Evolutionary conservation across 2,113 vertebrate species (phyloP), one percentile per base, ranked within the genome.

Genomic region (Pyrgilauda ruficollis): DNA sequence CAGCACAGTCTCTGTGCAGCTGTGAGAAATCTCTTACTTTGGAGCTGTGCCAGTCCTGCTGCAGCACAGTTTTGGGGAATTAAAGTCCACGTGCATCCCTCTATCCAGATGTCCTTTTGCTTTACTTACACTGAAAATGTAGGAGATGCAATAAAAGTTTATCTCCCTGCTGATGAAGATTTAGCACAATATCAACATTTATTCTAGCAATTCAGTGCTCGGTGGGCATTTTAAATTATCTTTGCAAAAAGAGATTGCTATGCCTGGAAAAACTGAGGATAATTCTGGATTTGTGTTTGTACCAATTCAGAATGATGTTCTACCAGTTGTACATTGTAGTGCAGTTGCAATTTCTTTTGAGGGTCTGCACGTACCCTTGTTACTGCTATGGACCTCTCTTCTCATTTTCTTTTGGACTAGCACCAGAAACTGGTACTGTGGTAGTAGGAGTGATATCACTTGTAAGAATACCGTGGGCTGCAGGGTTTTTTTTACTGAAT

Each of bases 301-400:
- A 63, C 23, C 24, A 24, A 7, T 92, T 76, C 26, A 66, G 55
- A 50, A 62, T 53, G 4, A 74, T 46, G 21, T 46, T 58, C n/a
- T 58, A 52, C 16, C 23, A 27, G 31, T 43, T 79, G 26, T 58
- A 24, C 28, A 39, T 2, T 5, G 4, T 5, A 23, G 5, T 47
- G 31, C 28, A 46, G n/a, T 7, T 64, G 46, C 35, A 46, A 46
- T 76, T 46, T 41, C 13, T 69, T 69, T 35, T 49, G 39, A 56
- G 37, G 7, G 4, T 44, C n/a, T 91, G 37, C 20, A 8, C 10
- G 22, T 39, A 30, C 5, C 17, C 0, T 0, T 35, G 39, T 28
- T 67, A 26, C 41, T 55, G 26, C 46, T 74, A 7, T 52, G 41
- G 28, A 44, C 37, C 14, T 79, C 59, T 47, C 23, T 78, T 22